phyloP scores from a whole-genome alignment of 2,797 vertebrate genomes.

The Clarias fuscus region DNA sequence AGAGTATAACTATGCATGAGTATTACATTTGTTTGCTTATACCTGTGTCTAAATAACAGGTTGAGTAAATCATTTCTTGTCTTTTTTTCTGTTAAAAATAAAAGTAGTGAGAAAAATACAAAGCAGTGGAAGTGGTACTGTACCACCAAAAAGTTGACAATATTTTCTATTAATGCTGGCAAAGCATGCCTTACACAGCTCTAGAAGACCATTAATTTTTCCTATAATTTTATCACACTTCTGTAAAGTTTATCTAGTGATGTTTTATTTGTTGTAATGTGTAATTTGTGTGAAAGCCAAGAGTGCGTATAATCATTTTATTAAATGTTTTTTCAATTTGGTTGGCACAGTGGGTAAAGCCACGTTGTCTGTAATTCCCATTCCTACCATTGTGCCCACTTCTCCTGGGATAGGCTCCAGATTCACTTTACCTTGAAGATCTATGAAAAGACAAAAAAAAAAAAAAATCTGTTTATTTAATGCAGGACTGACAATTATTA shows the following conservation, averaged over 20 bases:
- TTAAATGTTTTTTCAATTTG: not conserved
- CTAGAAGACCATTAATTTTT: not conserved
- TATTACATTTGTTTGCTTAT: not conserved
- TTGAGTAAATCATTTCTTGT: not conserved
- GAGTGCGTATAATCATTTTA: not conserved
- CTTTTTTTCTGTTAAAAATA: not conserved
- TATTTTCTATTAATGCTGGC: not conserved
- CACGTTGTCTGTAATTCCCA: too few relatives aligned
- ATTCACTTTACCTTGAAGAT: not conserved
- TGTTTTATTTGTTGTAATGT: not conserved
- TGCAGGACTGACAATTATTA: not conserved
- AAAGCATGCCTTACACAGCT: not conserved
- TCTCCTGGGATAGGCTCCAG: not conserved
- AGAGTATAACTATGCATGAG: slow-evolving; percentile 53
- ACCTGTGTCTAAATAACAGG: not conserved
- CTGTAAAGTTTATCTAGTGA: not conserved
- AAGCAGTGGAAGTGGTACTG: not conserved
- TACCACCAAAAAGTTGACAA: not conserved
- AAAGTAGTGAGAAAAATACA: not conserved
- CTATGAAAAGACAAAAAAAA: not conserved
- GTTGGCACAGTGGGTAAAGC: not conserved
- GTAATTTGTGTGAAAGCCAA: not conserved
- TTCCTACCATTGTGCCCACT: too few relatives aligned
- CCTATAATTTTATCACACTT: not conserved
- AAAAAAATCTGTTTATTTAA: not conserved